Evolutionary conservation across 1,140 invertebrate genomes (phyloP), one percentile per base, ranked within the genome.

Genomic region (Bicyclus anynana): DNA sequence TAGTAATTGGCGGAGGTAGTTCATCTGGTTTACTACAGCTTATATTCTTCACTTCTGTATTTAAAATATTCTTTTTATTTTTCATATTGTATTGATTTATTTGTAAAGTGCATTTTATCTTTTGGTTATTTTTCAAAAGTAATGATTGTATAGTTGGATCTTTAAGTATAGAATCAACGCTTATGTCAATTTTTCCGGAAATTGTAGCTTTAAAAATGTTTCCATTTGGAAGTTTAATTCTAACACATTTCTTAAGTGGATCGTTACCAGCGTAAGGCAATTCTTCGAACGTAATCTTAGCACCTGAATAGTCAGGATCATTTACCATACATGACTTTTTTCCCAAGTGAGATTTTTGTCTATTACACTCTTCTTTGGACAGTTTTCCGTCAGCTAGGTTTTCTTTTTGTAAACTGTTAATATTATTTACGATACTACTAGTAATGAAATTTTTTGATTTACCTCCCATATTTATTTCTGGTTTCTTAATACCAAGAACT

Each of bases 121-220:
- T 71, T 27, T 62, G 61, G 12, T 54, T 27, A 48, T 69, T 75
- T 26, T 62, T 70, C 37, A 74, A 49, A 35, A 87, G 38, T 9
- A 74, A 46, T 1, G 58, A 44, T 72, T 70, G 74, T 17, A 87
- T 57, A 7, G 59, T 29, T 2, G 77, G 76, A 44, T 82, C 62
- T 18, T 68, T 42, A 56, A 85, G 78, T 42, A 87, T 54, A 26
- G 70, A 65, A 27, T 84, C 72, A 27, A 78, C 51, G 40, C 74
- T 56, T 3, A 75, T 46, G 58, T 73, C 54, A 20, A 72, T 54
- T 46, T 75, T 73, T n/a, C 78, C 77, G 50, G 63, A 74, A 20
- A 85, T 65, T 6, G 78, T 79, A 4, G 76, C 84, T 67, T 74
- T 81, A 46, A 79, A 82, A 18, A 59, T 46, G 55, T 66, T 80